A percentile compares a stretch with the other conserved stretches of the same genome.
These are phyloP conservation scores for Vulpes vulpes DNA, from an alignment of 2,113 vertebrate genomes.

Conservation along the genomic window DNA sequence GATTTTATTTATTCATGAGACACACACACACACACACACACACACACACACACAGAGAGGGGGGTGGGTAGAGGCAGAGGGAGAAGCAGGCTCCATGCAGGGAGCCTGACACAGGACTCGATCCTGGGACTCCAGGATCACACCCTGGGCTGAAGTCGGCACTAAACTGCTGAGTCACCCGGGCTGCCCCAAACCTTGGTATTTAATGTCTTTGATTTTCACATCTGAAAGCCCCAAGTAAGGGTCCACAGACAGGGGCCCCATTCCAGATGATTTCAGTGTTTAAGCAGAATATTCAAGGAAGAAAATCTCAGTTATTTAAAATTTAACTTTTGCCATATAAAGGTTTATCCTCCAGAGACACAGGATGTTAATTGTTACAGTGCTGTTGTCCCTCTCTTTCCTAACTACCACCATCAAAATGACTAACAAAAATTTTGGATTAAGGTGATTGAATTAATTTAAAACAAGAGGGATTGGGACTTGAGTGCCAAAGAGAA, in stretches of 20 bases:
- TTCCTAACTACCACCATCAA: not conserved
- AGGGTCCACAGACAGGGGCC: not conserved
- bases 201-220: constrained; percentile 27
- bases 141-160: too few species aligned
- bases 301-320: constrained; percentile 41
- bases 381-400: not conserved
- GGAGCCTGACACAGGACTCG: too few species aligned
- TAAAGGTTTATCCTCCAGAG: constrained; percentile 25
- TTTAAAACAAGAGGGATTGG: constrained; percentile 21
- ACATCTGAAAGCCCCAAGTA: not conserved
- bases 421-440: constrained; percentile 51
- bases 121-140: too few species aligned
- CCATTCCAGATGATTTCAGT: not conserved
- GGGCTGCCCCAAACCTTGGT: too few species aligned
- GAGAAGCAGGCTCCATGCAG: too few species aligned
- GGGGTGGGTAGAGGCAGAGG: too few species aligned
- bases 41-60: too few species aligned
- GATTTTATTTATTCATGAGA: too few species aligned
- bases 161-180: too few species aligned
- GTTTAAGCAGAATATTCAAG: constrained; percentile 10
- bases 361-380: constrained; percentile 27
- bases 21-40: too few species aligned
- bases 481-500: not conserved
- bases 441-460: constrained; percentile 14
- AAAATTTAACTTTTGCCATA: constrained; percentile 16